phyloP scores from a whole-genome alignment of 1,140 invertebrate genomes.

The Drosophila triauraria region DNA sequence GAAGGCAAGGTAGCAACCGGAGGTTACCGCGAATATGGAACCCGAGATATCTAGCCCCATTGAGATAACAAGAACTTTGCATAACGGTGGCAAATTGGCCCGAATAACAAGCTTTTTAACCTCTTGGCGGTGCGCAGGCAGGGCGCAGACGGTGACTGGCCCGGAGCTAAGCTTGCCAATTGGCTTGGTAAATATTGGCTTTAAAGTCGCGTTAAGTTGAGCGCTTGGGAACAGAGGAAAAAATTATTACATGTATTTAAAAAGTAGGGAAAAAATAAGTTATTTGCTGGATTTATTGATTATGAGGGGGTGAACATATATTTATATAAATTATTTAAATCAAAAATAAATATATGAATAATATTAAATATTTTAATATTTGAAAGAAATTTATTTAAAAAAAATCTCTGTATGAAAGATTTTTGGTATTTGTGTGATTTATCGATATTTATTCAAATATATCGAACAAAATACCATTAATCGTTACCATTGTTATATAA shows the following conservation, averaged over 20 bases:
- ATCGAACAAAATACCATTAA: no score
- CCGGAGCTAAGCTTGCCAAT: conserved; percentile 48
- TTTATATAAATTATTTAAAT: no score
- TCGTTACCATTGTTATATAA: no score
- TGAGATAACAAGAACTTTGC: conserved; percentile 52
- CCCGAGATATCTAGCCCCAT: conserved; percentile 33
- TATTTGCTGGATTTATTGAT: no score
- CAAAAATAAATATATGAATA: no score
- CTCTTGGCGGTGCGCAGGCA: not conserved
- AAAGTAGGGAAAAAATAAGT: no score
- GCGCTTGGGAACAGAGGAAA: not conserved
- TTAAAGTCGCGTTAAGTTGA: conserved; percentile 16
- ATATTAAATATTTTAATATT: not conserved
- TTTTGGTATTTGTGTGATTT: no score
- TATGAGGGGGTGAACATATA: no score
- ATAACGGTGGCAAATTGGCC: conserved; percentile 32
- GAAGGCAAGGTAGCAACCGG: conserved; percentile 13
- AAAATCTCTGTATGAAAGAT: no score
- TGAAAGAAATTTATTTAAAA: not conserved
- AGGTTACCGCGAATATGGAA: conserved; percentile 22
- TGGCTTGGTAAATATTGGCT: conserved; percentile 55
- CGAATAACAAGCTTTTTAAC: conserved; percentile 1
- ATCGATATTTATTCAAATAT: no score
- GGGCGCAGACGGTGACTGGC: not conserved
- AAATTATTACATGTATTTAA: not conserved